Conservation (phyloP, 2,113 vertebrate species). For the Candoia aspera region DNA sequence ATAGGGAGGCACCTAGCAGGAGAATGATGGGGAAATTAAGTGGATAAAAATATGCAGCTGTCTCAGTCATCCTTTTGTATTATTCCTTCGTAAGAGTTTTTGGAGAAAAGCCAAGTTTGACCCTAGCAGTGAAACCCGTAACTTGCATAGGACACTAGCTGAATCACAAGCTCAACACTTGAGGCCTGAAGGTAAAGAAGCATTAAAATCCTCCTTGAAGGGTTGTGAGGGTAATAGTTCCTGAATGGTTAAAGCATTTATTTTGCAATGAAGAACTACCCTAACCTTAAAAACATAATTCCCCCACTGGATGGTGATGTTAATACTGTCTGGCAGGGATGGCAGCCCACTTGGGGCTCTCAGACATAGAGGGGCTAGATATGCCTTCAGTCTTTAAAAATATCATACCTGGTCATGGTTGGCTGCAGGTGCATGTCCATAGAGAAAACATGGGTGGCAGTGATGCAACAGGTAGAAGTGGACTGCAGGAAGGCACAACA, state of each 20-base stretch:
- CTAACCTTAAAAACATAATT: neutral
- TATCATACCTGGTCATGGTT: too few relatives aligned
- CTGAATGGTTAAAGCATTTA: neutral
- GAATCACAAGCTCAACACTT: neutral
- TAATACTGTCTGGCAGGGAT: neutral
- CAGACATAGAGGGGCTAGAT: too few relatives aligned
- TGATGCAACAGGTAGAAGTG: too few relatives aligned
- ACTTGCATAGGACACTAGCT: neutral
- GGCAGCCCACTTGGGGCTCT: neutral
- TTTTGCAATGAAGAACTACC: neutral
- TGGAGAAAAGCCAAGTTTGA: neutral
- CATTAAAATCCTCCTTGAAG: neutral
- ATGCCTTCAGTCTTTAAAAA: too few relatives aligned
- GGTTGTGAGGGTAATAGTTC: neutral
- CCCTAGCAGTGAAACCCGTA: neutral
- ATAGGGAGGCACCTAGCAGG: neutral
- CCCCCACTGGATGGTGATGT: neutral
- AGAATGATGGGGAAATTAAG: neutral
- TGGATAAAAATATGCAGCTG: neutral
- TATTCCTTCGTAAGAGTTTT: neutral
- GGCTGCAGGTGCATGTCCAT: too few relatives aligned
- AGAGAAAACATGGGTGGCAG: too few relatives aligned
- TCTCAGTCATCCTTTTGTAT: neutral
- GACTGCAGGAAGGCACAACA: neutral
- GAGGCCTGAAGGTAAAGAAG: neutral